Base-by-base conservation (phyloP, 2,888 invertebrate genomes). In the Tuta absoluta region DNA sequence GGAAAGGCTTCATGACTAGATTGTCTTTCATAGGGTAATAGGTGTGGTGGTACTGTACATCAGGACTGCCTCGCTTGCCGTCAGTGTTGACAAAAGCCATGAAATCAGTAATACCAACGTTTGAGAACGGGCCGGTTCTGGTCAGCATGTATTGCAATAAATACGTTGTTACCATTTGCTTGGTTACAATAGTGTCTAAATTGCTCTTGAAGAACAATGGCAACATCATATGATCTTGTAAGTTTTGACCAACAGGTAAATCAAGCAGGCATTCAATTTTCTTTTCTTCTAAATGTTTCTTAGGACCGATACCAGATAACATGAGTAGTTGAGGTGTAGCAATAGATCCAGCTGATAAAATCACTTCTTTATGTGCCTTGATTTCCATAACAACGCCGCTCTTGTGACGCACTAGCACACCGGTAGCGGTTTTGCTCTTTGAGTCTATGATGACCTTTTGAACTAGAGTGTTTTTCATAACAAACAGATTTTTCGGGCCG, bases 291-390 rank as follows among this genome's bases (percentile, higher is more conserved):
- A 92, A 71, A 61, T 90, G 84, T 11, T 76, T 67, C 66, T 72
- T 78, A 0, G 91, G 91, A 0, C 93, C 93, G 19, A 93, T 80
- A 0, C 93, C 93, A 8, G 93, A 93, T 21, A 92, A 73, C 85
- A 92, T 89, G 1, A 93, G 77, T 62, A 93, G 76, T 68, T 92
- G 87, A 0, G 93, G 91, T 0, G 93, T 86, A 56, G 86, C 89
- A 51, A 93, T 81, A 8, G 89, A 77, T 8, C 92, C 93, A 4
- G 91, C 91, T 1, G 92, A 90, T 63, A 93, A 66, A 61, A 93
- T 86, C 0, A 93, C 79, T 72, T 93, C 93, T 69, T 89, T 92
- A 33, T 69, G 85, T 5, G 79, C 87, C 3, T 61, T 72, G 1
- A 86, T 84, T 58, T 78, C 71, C 69, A 86, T 81, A 38, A 70